phyloP scores from a whole-genome alignment of 2,888 invertebrate species.

The Sinohyriopsis cumingii region DNA sequence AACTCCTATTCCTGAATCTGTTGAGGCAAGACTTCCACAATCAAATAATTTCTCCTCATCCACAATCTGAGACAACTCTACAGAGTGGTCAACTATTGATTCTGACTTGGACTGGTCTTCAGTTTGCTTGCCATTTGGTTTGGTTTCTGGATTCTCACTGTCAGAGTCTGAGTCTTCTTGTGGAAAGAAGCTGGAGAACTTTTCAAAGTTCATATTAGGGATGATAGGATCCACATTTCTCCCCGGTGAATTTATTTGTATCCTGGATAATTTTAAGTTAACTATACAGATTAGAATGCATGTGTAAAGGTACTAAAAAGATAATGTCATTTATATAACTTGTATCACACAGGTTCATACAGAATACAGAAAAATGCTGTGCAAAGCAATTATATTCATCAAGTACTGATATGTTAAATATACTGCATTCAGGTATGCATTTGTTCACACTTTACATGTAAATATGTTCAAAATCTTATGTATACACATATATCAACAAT shows the following conservation, averaged over 20 bases:
- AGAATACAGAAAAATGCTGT: too few relatives aligned
- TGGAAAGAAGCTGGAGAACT: conserved; percentile 45
- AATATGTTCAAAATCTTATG: too few relatives aligned
- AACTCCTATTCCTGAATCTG: conserved; percentile 51
- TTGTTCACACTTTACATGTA: too few relatives aligned
- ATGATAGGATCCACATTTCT: conserved; percentile 87
- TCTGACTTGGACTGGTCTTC: conserved; percentile 2
- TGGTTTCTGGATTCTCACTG: background rate
- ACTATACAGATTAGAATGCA: too few relatives aligned
- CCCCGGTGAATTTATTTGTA: conserved; percentile 67
- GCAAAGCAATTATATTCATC: too few relatives aligned
- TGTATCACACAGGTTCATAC: too few relatives aligned
- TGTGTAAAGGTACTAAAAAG: too few relatives aligned
- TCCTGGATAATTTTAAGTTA: conserved; percentile 58
- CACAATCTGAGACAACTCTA: conserved; percentile 11
- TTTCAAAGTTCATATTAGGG: conserved; percentile 58
- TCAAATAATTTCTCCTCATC: conserved; percentile 34
- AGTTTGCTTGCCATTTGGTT: conserved; percentile 1
- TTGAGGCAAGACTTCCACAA: conserved; percentile 40
- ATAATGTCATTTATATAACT: too few relatives aligned
- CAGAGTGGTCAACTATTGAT: conserved; percentile 5
- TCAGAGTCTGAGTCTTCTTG: background rate
- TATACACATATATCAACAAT: too few relatives aligned
- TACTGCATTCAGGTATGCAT: too few relatives aligned
- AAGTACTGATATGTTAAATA: too few relatives aligned